These are phyloP conservation scores for Rhincodon typus DNA, from an alignment of 2,797 vertebrate species.

Conservation along the genomic window DNA sequence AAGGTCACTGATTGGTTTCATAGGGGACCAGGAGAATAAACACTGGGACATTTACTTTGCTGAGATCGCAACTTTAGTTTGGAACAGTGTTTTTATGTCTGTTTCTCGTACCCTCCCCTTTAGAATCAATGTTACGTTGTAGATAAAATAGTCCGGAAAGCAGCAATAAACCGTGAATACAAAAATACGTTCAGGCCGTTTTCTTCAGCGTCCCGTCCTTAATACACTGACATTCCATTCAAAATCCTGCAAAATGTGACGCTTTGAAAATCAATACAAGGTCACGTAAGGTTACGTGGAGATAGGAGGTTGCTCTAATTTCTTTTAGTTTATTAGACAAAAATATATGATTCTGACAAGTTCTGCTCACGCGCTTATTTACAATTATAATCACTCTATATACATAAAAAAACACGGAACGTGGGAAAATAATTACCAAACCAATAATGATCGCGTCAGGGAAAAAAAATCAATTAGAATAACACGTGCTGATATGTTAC, in stretches of 20 bases:
- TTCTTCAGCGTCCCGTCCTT: not conserved
- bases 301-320: constrained; percentile 66
- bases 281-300: constrained; percentile 39
- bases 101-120: not conserved
- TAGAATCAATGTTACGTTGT: not conserved
- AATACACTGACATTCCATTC: not conserved
- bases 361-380: constrained; percentile 93
- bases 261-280: constrained; percentile 26
- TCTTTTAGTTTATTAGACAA: constrained; percentile 99
- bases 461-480: constrained; percentile 57
- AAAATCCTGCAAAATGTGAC: constrained; percentile 1
- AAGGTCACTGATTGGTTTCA: constrained; percentile 71
- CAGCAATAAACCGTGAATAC: constrained; percentile 18
- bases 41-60: constrained; percentile 35
- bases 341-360: constrained; percentile 99
- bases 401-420: constrained; percentile 83
- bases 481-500: constrained; percentile 68
- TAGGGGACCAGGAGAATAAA: constrained; percentile 39
- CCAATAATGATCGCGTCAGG: constrained; percentile 53
- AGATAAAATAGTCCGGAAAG: not conserved
- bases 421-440: constrained; percentile 73
- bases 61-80: not conserved
- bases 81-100: constrained; percentile 2
- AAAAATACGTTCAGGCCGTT: not conserved
- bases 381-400: constrained; percentile 93